Base-by-base conservation (phyloP, 2,888 invertebrate species). In the Agrilus biguttatus region DNA sequence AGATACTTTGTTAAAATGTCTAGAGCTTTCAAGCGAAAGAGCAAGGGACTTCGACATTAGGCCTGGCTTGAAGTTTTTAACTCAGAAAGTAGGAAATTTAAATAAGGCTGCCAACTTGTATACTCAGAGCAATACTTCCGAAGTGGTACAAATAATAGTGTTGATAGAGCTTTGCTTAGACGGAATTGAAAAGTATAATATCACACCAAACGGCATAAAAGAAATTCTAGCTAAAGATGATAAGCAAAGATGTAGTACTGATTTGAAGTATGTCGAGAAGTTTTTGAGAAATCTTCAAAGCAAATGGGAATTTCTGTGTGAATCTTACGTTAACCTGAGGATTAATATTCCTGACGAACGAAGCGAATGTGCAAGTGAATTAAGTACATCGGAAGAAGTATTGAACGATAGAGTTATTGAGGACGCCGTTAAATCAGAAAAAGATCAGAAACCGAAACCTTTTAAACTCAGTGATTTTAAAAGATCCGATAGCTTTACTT, bases 51-150 rank as follows among this genome's bases (percentile, higher is more conserved):
- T 95, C 60, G 93, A 95, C 63, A 74, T 80, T 8, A 75, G 93
- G 32, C 93, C 93, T 0, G 93, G 93, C 0, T 69, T 95, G 14
- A 95, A 95, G 64, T 93, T 95, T 62, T 74, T 95, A 3, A 80
- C 92, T 48, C 93, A 95, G 65, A 93, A 93, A 70, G 90, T 91
- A 0, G 87, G 86, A 0, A 85, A 84, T 58, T 74, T 89, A 49
- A 84, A 83, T 46, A 77, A 83, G 53, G 87, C 89, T 5, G 89
- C 91, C 2, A 91, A 90, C 65, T 70, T 91, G n/a, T 91, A 90
- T 61, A 85, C 85, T 46, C 92, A 92, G 67, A 88, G 91, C 8
- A 89, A 90, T 32, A 88, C 90, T 1, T 85, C 91, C 1, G 90
- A 91, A 82, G 83, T 91, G 35, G 83, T 92, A 14, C 85, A 87